Evolutionary conservation across 2,113 vertebrate species (phyloP).

Genomic region (Furnarius figulus): DNA sequence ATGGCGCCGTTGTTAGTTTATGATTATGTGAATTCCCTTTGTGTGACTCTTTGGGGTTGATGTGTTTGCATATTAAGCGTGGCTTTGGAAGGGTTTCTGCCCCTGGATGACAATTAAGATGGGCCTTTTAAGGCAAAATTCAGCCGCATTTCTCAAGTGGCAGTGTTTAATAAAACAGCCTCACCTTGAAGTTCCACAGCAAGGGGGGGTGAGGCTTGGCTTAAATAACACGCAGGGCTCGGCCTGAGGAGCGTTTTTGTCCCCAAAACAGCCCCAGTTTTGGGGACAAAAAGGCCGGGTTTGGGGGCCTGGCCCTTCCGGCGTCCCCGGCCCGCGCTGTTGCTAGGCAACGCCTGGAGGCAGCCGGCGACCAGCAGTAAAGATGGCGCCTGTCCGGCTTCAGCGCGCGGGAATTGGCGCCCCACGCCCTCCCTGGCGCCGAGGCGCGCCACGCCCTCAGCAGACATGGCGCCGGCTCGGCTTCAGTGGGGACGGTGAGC

Average conservation of each 20-base stretch:
- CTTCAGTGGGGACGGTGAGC: background rate
- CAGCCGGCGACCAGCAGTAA: background rate
- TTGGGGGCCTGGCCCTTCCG: background rate
- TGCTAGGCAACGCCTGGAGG: fast-evolving
- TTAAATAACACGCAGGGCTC: fast-evolving
- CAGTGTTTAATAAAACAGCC: background rate
- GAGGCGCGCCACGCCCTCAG: background rate
- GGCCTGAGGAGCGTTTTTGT: background rate
- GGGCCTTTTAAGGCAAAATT: background rate
- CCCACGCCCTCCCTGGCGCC: fast-evolving
- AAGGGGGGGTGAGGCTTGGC: fast-evolving
- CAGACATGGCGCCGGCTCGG: background rate
- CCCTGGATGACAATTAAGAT: background rate
- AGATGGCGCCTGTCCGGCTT: background rate
- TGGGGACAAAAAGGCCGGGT: background rate
- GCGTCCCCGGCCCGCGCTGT: background rate
- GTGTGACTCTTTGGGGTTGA: background rate
- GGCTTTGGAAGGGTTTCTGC: background rate
- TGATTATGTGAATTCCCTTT: background rate
- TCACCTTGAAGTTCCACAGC: fast-evolving
- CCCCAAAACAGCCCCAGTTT: no score
- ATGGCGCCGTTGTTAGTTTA: background rate
- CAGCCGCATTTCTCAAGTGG: background rate
- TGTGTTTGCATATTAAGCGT: background rate
- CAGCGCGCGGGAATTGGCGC: fast-evolving